phyloP scores from a whole-genome alignment of 2,113 vertebrate genomes.

The Oryzias celebensis region DNA sequence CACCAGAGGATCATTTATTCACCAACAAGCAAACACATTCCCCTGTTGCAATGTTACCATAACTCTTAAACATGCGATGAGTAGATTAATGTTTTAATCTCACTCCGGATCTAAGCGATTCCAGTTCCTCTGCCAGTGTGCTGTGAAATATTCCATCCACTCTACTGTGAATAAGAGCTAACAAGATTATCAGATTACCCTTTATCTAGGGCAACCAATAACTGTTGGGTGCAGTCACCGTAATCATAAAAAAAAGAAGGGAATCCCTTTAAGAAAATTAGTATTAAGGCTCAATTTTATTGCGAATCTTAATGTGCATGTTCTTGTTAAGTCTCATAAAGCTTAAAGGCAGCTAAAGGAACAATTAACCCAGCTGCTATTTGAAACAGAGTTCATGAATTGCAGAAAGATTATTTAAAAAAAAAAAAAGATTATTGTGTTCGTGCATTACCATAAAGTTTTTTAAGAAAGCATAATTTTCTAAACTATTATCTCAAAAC shows the following conservation, averaged over 20 bases:
- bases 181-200: slow-evolving; percentile 70
- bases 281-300: slow-evolving; percentile 36
- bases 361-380: slow-evolving; percentile 24
- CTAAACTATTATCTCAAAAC: no score
- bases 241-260: slow-evolving; percentile 8
- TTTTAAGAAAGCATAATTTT: no score
- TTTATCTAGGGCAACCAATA: slow-evolving; percentile 31
- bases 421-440: no score
- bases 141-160: slow-evolving; percentile 56
- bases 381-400: slow-evolving; percentile 24
- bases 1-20: neutral
- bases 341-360: slow-evolving; percentile 42
- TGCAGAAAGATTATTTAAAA: neutral
- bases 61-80: slow-evolving; percentile 53
- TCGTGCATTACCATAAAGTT: no score
- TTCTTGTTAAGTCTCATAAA: slow-evolving; percentile 15
- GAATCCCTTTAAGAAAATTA: slow-evolving; percentile 38
- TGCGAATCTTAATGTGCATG: slow-evolving; percentile 20
- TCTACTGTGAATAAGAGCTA: slow-evolving; percentile 62
- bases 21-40: slow-evolving; percentile 12
- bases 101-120: slow-evolving; percentile 34
- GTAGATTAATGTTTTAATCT: slow-evolving; percentile 63
- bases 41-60: slow-evolving; percentile 7
- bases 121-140: slow-evolving; percentile 26
- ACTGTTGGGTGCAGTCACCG: slow-evolving; percentile 49